Evolutionary conservation across 2,113 vertebrate species (phyloP).

Genomic region (Melanocharis versteri): DNA sequence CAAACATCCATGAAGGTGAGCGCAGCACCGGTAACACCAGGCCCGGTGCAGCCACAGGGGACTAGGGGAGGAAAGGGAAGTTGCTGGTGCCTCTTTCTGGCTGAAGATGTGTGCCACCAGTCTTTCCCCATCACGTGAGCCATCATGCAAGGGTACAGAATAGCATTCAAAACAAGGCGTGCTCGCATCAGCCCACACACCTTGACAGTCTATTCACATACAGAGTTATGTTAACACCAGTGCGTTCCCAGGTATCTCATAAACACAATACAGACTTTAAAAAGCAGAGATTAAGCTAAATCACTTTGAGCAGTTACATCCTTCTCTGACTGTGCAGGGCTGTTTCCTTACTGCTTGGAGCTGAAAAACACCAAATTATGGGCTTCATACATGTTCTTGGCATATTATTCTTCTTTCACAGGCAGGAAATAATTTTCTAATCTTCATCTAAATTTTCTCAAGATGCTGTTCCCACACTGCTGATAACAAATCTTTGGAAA

Average conservation of each 20-base stretch:
- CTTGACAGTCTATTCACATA: background rate
- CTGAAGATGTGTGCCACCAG: background rate
- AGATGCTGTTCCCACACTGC: background rate
- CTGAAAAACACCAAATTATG: background rate
- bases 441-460: background rate
- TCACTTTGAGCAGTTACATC: background rate
- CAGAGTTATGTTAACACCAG: fast-evolving
- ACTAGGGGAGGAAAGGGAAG: background rate
- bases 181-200: background rate
- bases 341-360: background rate
- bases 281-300: background rate
- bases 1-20: background rate
- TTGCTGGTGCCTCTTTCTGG: background rate
- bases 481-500: background rate
- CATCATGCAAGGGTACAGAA: background rate
- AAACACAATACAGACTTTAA: background rate
- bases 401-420: background rate
- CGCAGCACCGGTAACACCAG: fast-evolving
- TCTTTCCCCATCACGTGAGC: background rate
- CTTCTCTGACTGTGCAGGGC: background rate
- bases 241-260: background rate
- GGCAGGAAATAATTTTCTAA: conserved; percentile 8
- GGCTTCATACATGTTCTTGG: background rate
- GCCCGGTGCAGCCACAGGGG: background rate
- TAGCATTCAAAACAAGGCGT: background rate